Percentiles rank a stretch among this genome's conserved stretches.
Evolutionary conservation across 2,888 invertebrate genomes (phyloP).

Genomic region (Tenthredo scrophulariae): DNA sequence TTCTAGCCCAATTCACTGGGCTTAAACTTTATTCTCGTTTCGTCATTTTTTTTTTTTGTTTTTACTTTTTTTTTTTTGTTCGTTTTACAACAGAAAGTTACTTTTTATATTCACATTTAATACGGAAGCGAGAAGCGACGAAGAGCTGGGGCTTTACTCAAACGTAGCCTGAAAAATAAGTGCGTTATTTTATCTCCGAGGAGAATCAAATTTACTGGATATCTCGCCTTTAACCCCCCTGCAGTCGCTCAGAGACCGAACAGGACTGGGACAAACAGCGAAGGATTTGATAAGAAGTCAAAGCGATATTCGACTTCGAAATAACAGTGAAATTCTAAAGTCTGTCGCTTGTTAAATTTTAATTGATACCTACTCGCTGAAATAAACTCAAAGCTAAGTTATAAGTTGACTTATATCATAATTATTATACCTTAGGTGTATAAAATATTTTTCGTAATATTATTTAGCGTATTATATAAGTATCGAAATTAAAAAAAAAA

Average conservation of each 20-base stretch:
- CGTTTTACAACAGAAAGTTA: constrained; percentile 8
- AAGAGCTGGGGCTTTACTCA: constrained; percentile 2
- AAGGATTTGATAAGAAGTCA: constrained; percentile 12
- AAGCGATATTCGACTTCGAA: neutral
- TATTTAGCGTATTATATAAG: neutral
- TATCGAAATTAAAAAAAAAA: neutral
- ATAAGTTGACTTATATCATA: no score
- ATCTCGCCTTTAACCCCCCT: neutral
- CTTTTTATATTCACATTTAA: constrained; percentile 40
- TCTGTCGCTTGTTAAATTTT: neutral
- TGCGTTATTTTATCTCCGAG: constrained; percentile 26
- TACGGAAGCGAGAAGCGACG: constrained; percentile 18
- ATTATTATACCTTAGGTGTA: neutral
- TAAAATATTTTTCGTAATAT: neutral
- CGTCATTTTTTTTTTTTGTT: neutral
- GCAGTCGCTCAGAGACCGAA: neutral
- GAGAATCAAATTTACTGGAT: constrained; percentile 16
- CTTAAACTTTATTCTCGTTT: constrained; percentile 2
- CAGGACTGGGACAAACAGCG: constrained; percentile 8
- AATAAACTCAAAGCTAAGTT: neutral
- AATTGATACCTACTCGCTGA: neutral
- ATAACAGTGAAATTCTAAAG: neutral
- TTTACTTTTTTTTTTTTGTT: neutral
- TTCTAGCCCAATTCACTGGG: constrained; percentile 28
- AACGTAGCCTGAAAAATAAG: constrained; percentile 30